phyloP scores from a whole-genome alignment of 2,113 vertebrate genomes.

The Megaleporinus macrocephalus region DNA sequence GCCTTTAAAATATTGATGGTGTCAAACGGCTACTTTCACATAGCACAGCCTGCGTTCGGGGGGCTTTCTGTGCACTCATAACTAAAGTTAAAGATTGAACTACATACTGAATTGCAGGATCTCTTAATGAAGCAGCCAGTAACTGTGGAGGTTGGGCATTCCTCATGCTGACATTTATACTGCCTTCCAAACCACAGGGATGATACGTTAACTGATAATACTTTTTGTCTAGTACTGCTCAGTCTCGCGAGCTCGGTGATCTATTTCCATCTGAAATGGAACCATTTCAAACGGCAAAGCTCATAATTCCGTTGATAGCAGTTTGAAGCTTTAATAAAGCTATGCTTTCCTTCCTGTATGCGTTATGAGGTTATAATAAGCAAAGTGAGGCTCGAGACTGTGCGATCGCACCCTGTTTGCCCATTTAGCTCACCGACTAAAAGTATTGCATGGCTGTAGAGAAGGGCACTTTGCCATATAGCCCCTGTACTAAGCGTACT shows the following conservation, averaged over 20 bases:
- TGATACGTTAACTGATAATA: constrained; percentile 64
- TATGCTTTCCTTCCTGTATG: constrained; percentile 17
- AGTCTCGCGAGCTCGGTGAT: constrained; percentile 47
- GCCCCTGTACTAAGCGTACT: background rate
- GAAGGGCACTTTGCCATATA: background rate
- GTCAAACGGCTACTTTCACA: constrained; percentile 42
- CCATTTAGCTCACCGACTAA: background rate
- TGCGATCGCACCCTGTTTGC: background rate
- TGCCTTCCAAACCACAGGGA: constrained; percentile 57
- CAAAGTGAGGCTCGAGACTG: background rate
- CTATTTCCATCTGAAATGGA: constrained; percentile 40
- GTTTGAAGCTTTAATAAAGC: constrained; percentile 38
- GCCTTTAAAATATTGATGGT: constrained; percentile 62
- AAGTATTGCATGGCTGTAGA: background rate
- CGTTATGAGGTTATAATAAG: constrained; percentile 32
- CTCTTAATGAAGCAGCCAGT: constrained; percentile 65
- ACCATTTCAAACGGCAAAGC: constrained; percentile 34
- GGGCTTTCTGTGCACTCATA: constrained; percentile 50
- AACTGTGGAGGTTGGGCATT: constrained; percentile 47
- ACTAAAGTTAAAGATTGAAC: constrained; percentile 44
- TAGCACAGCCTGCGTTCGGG: constrained; percentile 54
- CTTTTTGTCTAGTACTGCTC: constrained; percentile 46
- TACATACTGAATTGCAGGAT: constrained; percentile 35
- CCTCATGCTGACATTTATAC: constrained; percentile 62
- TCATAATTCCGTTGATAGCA: constrained; percentile 15